These are phyloP conservation scores for Eriosoma lanigerum DNA, from an alignment of 1,140 invertebrate genomes.

Conservation along the genomic window DNA sequence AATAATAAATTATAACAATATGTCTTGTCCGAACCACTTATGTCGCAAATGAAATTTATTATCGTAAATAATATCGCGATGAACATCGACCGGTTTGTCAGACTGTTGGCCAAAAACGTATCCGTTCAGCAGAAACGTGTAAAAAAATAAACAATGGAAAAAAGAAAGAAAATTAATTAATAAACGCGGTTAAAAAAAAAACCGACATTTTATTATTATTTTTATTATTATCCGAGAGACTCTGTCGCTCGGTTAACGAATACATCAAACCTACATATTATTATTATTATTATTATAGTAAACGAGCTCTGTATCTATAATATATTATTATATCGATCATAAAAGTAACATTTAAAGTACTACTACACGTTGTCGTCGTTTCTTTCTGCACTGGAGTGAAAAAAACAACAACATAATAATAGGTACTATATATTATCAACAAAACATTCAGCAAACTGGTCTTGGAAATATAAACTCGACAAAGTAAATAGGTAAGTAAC, in stretches of 20 bases:
- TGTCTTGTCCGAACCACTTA: conserved; percentile 41
- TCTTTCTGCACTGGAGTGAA: too few relatives aligned
- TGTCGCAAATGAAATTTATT: conserved; percentile 21
- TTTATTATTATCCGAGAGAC: too few relatives aligned
- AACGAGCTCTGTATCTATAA: too few relatives aligned
- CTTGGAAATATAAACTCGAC: not conserved
- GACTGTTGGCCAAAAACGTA: conserved; percentile 14
- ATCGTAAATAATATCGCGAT: conserved; percentile 42
- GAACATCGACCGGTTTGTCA: conserved; percentile 20
- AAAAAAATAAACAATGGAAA: not conserved
- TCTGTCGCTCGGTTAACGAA: not conserved
- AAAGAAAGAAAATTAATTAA: not conserved
- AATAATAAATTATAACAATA: conserved; percentile 31
- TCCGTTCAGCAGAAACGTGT: not conserved
- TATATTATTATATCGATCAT: not conserved
- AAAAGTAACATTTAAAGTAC: not conserved
- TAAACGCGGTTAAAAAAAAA: too few relatives aligned
- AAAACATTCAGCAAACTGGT: not conserved
- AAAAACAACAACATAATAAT: not conserved
- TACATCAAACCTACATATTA: not conserved
- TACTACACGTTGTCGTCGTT: too few relatives aligned
- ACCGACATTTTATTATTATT: too few relatives aligned
- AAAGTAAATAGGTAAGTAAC: not conserved
- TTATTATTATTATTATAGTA: not conserved
- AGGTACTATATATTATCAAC: not conserved